Base-by-base conservation (phyloP, 30 jellyfish, hydroid and myxozoan species). In the Sanderia malayensis region DNA sequence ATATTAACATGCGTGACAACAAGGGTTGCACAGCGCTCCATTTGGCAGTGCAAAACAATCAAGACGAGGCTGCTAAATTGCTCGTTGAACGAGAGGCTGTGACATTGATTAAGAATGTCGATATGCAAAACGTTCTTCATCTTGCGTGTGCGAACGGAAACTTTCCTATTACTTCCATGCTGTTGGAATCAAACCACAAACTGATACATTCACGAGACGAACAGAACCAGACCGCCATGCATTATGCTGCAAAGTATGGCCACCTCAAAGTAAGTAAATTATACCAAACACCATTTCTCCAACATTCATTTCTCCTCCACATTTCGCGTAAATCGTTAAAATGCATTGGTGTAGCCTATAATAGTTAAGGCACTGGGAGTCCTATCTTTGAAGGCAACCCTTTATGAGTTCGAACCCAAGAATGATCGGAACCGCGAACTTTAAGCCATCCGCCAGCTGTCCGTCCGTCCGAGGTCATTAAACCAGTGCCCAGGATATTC, bases 121-220 rank as follows among this genome's bases (percentile, higher is more conserved):
- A 27, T 63, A 26, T 64, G 37, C 46, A 47, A 52, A 44, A 66
- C 44, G 58, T 70, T 13, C 28, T 77, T 26, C 80, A 77, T 46
- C 53, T 53, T 47, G 81, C 80, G 3, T 67, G 63, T 17, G 80
- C 63, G 28, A 63, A 32, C 27, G 89, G 89, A 17, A 66, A 77
- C 37, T 15, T 15, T 23, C 73, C 47, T 49, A 47, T 68, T 64
- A 77, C 86, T 26, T 4, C 46, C 23, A 21, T 74, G 57, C 55
- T 74, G 55, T 27, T 62, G 1, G 47, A 74, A 24, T 25, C 58
- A n/a, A 25, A 15, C 53, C 41, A 44, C 28, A 74, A 61, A 30
- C 37, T 74, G 44, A 46, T 58, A 11, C 75, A 74, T 24, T 72
- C 65, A 6, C 31, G 27, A 22, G 86, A 74, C 41, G 58, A 19